Evolutionary conservation across 2,113 vertebrate genomes (phyloP), one percentile per base, ranked within the genome.

Genomic region (Grammomys surdaster): DNA sequence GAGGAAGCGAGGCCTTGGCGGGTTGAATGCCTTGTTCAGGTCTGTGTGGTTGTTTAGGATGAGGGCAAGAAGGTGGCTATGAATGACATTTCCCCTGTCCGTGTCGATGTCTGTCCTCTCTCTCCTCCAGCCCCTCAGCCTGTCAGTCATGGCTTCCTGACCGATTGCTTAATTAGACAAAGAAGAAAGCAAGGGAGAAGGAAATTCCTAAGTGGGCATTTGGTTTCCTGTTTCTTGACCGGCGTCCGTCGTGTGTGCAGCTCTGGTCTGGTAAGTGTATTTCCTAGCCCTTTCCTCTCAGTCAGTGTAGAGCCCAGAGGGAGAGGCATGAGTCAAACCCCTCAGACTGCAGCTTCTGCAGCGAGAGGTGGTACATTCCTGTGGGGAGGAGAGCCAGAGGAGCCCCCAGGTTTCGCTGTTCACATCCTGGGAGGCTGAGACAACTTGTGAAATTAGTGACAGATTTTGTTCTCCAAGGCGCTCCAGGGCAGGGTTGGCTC

Each of bases 311-410:
- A 36, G 51, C 26, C 51, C 11, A 69, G 91, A 75, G 75, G 43
- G 87, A 56, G 73, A 40, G 33, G 85, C 85, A 4, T 10, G 56
- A 22, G 56, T 14, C n/a, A 72, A 69, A 43, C 13, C 1, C 46
- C 56, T 16, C 10, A 0, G 16, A 5, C 11, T 0, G 1, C 72
- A 54, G 60, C 65, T 70, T 54, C 2, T 17, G 0, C 1, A 6
- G 65, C 4, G 0, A 0, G 5, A 4, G 51, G 12, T 2, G 1
- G 58, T 5, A 1, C 3, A 17, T 5, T 1, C 3, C 10, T 10
- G 0, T 7, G 16, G 26, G 69, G 33, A 40, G 7, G 0, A 1
- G 6, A 12, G 67, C 28, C 0, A 17, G 22, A 63, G 22, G 36
- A 20, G 36, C 6, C 33, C 19, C 56, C 80, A 48, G 11, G 11